A percentile compares a stretch with the other conserved stretches of the same genome.
Conservation (phyloP, 2,797 vertebrate species). For the Columba guinea region DNA sequence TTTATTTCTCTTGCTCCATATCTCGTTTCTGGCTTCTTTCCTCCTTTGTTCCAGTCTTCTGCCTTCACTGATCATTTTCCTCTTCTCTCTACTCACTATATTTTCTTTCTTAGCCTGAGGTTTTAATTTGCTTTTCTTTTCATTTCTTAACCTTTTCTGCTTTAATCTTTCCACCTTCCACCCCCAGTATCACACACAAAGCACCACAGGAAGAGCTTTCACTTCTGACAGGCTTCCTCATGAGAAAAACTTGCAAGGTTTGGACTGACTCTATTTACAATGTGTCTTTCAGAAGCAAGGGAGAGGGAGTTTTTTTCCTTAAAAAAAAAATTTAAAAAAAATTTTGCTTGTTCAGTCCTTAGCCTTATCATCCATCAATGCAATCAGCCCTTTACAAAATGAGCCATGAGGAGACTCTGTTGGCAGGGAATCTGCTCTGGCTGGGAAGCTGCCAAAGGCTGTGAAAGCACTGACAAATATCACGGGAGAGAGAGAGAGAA, state of each 20-base stretch:
- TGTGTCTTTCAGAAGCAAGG: not conserved
- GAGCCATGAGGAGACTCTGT: not conserved
- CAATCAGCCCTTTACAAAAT: not conserved
- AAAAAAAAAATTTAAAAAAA: not conserved
- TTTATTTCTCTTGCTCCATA: not conserved
- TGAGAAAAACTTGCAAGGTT: not conserved
- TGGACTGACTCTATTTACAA: not conserved
- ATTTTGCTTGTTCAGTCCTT: not conserved
- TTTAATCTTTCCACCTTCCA: not conserved
- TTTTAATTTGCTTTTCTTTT: not conserved
- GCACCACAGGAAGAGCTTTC: not conserved
- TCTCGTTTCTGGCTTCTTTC: not conserved
- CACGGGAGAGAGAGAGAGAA: not conserved
- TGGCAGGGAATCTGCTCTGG: slow-evolving; percentile 33
- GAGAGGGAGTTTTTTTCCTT: not conserved
- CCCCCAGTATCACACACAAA: not conserved
- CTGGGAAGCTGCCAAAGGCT: slow-evolving; percentile 55
- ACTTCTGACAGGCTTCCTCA: not conserved
- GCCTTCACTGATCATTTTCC: not conserved
- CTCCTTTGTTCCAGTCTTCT: not conserved
- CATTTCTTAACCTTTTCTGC: not conserved
- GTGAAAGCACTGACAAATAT: slow-evolving; percentile 27
- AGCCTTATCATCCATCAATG: slow-evolving; percentile 50
- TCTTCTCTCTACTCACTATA: not conserved
- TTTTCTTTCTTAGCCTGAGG: not conserved